Evolutionary conservation across 2,888 invertebrate species (phyloP).

Genomic region (Druceiella hillmani): DNA sequence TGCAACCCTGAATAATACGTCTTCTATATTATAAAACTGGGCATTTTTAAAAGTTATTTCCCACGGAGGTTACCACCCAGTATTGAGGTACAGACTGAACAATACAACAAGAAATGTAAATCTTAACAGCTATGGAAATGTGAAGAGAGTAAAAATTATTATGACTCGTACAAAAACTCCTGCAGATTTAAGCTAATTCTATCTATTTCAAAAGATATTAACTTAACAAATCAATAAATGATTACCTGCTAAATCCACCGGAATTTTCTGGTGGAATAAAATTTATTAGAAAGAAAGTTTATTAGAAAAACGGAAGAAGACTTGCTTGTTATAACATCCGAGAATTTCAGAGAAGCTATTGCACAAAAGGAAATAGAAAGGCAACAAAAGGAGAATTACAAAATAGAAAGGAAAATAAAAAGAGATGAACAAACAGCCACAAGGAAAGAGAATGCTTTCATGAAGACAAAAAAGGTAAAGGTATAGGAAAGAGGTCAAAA

Average conservation of each 20-base stretch:
- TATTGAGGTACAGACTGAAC: conserved; percentile 9
- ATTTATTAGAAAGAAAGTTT: conserved; percentile 10
- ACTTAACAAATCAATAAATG: too few relatives aligned
- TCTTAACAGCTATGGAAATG: conserved; percentile 10
- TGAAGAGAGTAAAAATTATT: conserved; percentile 15
- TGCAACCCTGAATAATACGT: conserved; percentile 7
- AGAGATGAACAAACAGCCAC: too few relatives aligned
- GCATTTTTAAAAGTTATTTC: conserved; percentile 11
- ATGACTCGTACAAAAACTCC: conserved; percentile 15
- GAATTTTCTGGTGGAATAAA: too few relatives aligned
- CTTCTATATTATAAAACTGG: conserved; percentile 14
- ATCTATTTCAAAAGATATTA: conserved; percentile 11
- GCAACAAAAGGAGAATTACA: conserved; percentile 5
- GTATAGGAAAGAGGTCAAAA: too few relatives aligned
- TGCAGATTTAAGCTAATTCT: conserved; percentile 11
- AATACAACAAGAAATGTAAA: conserved; percentile 14
- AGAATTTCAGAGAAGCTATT: conserved; percentile 7
- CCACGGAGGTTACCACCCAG: conserved; percentile 12
- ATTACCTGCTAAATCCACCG: conserved; percentile 9
- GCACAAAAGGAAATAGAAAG: conserved; percentile 7
- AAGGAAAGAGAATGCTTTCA: too few relatives aligned
- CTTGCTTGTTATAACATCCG: conserved; percentile 7
- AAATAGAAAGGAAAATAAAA: conserved; percentile 8
- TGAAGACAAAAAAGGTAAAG: too few relatives aligned
- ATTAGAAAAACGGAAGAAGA: conserved; percentile 7